Conservation (phyloP, 1,140 invertebrate species). For the Dermatophagoides farinae region DNA sequence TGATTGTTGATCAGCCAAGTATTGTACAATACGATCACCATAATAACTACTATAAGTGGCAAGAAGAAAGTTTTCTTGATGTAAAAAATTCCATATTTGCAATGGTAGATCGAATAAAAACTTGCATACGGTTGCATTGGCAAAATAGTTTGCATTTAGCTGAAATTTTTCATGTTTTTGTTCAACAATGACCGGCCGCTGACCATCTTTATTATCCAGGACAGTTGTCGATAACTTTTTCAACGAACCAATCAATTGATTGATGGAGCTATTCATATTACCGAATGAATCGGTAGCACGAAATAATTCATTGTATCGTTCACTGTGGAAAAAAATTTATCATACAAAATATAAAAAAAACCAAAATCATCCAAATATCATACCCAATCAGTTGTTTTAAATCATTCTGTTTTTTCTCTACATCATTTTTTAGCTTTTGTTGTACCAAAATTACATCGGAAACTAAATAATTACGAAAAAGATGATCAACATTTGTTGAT, state of each 20-base stretch:
- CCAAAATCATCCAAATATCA: background rate
- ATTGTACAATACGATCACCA: background rate
- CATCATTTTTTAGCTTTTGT: conserved; percentile 3
- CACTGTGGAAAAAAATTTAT: conserved; percentile 1
- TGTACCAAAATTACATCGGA: conserved; percentile 4
- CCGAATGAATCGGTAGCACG: conserved; percentile 11
- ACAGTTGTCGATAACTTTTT: background rate
- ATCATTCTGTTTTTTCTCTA: conserved; percentile 9
- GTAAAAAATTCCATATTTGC: background rate
- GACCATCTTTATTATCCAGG: background rate
- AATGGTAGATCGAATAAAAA: background rate
- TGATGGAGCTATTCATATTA: background rate
- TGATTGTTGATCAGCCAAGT: background rate
- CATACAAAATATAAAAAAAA: background rate
- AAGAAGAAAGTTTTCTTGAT: background rate
- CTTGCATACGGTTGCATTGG: background rate
- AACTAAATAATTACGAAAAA: conserved; percentile 3
- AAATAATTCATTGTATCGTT: conserved; percentile 10
- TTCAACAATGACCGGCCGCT: background rate
- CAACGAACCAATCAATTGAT: conserved; percentile 1
- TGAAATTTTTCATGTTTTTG: background rate
- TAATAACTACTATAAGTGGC: conserved; percentile 6
- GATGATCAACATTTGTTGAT: conserved; percentile 9
- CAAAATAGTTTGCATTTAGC: background rate
- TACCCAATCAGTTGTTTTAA: conserved; percentile 11